Percentiles rank a stretch among this genome's conserved stretches.
Evolutionary conservation across 2,797 vertebrate species (phyloP).

Genomic region (Alauda arvensis): DNA sequence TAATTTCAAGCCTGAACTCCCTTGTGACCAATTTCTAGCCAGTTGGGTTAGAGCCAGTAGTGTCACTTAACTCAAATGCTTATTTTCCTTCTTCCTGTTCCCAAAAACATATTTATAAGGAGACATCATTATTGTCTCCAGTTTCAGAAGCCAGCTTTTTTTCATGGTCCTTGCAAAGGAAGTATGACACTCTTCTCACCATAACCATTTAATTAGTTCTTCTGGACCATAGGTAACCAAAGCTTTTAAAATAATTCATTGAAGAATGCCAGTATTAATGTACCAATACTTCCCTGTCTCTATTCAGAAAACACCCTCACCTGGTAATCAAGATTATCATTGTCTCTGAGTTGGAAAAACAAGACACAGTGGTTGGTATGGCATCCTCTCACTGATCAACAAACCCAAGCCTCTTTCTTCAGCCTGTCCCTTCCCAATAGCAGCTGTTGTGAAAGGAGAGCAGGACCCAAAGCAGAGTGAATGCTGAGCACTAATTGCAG

Average conservation of each 20-base stretch:
- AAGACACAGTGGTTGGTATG: not conserved
- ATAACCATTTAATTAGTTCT: not conserved
- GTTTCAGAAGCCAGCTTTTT: not conserved
- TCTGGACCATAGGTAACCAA: not conserved
- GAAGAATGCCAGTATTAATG: not conserved
- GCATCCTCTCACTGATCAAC: not conserved
- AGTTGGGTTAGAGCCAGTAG: not conserved
- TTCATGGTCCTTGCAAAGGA: not conserved
- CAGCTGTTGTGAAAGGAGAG: not conserved
- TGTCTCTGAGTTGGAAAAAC: not conserved
- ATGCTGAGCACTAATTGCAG: not conserved
- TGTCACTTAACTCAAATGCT: not conserved
- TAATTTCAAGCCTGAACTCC: not conserved
- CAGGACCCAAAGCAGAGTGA: not conserved
- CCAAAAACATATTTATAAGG: not conserved
- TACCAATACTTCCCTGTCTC: not conserved
- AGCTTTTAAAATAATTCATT: not conserved
- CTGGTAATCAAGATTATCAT: not conserved
- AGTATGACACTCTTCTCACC: not conserved
- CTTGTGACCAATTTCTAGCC: not conserved
- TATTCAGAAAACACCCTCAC: not conserved
- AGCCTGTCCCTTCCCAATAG: not conserved
- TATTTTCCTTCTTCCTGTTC: not conserved
- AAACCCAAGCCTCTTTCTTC: not conserved
- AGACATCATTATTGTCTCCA: not conserved